Evolutionary conservation across 1,140 invertebrate genomes (phyloP).

Genomic region (Adoxophyes honmai): DNA sequence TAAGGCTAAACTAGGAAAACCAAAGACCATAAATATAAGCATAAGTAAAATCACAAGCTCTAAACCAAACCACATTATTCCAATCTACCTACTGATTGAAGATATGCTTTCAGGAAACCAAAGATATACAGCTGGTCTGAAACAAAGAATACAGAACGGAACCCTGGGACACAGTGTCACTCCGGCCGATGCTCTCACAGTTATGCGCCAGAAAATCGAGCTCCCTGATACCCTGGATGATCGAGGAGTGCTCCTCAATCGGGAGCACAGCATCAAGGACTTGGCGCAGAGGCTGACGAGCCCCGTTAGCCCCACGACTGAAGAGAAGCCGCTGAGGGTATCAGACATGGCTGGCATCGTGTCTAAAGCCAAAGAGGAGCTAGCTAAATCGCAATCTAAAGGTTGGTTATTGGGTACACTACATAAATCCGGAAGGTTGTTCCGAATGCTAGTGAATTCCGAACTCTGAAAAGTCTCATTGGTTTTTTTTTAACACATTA

Average conservation of each 20-base stretch:
- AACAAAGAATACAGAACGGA: conserved; percentile 77
- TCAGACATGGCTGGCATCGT: conserved; percentile 93
- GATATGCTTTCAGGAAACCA: conserved; percentile 72
- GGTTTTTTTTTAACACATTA: no score
- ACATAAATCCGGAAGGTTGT: no score
- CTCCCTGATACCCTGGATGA: conserved; percentile 78
- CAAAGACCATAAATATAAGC: no score
- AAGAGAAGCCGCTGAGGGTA: conserved; percentile 77
- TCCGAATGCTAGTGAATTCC: no score
- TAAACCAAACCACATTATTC: no score
- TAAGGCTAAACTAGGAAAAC: no score
- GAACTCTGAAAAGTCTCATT: no score
- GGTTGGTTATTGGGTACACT: conserved; percentile 26
- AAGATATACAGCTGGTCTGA: conserved; percentile 77
- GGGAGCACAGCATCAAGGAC: conserved; percentile 90
- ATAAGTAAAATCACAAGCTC: no score
- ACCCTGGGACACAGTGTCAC: conserved; percentile 65
- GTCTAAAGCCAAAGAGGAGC: conserved; percentile 94
- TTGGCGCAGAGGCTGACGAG: conserved; percentile 89
- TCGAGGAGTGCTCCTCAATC: conserved; percentile 78
- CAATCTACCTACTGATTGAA: no score
- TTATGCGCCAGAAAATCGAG: conserved; percentile 49
- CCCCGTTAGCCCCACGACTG: conserved; percentile 68
- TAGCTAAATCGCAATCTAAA: conserved; percentile 88
- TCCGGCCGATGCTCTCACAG: conserved; percentile 45